phyloP scores from a whole-genome alignment of 2,797 vertebrate species.

The Podargus strigoides region DNA sequence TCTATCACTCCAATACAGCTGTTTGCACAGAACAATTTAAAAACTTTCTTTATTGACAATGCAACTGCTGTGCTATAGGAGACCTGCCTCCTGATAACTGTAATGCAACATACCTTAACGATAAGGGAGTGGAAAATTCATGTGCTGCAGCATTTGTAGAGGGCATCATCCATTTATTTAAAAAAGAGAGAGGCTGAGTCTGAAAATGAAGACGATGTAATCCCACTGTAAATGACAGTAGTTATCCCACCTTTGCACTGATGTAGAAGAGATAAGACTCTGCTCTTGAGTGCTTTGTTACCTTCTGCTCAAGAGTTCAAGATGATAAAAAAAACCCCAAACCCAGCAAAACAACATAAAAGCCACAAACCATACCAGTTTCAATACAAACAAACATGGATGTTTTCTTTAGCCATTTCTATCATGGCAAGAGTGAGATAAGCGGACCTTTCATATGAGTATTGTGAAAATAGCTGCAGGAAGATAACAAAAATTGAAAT shows the following conservation, averaged over 20 bases:
- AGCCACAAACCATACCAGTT: slow-evolving; percentile 40
- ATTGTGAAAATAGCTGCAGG: slow-evolving; percentile 29
- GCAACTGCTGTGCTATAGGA: not conserved
- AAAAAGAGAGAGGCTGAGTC: not conserved
- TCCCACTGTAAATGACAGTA: not conserved
- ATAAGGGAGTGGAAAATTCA: not conserved
- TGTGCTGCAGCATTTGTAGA: not conserved
- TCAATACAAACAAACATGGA: slow-evolving; percentile 45
- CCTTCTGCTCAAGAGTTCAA: slow-evolving; percentile 12
- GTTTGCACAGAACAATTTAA: not conserved
- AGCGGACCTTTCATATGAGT: not conserved
- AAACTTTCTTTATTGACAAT: not conserved
- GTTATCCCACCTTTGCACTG: not conserved
- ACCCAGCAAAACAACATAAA: not conserved
- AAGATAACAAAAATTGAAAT: slow-evolving; percentile 22
- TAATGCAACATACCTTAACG: not conserved
- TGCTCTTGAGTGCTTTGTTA: slow-evolving; percentile 5
- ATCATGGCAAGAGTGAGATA: not conserved
- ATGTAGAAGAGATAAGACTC: not conserved
- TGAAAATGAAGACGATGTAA: not conserved
- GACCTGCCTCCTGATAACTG: not conserved
- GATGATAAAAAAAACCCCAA: not conserved
- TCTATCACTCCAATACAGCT: not conserved
- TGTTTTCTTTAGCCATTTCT: slow-evolving; percentile 49
- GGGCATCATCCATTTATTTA: not conserved